Percentiles rank a stretch among this genome's conserved stretches.
Conservation (phyloP, 2,113 vertebrate species). For the Ascaphus truei region DNA sequence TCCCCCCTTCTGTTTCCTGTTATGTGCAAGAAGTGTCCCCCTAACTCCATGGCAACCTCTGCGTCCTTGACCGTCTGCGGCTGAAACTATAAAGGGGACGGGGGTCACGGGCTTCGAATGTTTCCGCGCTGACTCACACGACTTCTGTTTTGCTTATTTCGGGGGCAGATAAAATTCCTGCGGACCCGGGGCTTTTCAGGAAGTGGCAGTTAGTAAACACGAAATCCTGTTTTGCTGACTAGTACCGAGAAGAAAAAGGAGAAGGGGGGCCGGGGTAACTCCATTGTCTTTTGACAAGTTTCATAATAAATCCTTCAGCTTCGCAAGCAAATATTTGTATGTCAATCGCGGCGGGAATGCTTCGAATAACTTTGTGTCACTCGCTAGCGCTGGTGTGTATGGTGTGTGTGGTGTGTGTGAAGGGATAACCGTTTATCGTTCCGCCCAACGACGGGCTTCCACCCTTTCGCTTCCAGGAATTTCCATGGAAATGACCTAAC, state of each 20-base stretch:
- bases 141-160: constrained; percentile 25
- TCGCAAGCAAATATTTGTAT: not conserved
- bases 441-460: too few relatives aligned
- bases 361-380: not conserved
- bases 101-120: constrained; percentile 26
- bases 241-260: not conserved
- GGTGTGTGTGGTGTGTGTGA: too few relatives aligned
- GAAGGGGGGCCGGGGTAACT: not conserved
- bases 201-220: constrained; percentile 33
- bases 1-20: constrained; percentile 38
- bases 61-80: constrained; percentile 31
- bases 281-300: constrained; percentile 20
- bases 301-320: not conserved
- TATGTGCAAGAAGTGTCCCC: constrained; percentile 10
- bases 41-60: constrained; percentile 18
- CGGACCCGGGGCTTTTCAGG: constrained; percentile 25
- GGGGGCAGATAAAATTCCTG: constrained; percentile 23
- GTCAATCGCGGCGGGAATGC: not conserved
- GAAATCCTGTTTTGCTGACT: constrained; percentile 32
- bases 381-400: too few relatives aligned
- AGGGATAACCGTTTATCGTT: too few relatives aligned
- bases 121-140: constrained; percentile 24
- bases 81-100: constrained; percentile 28
- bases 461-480: too few relatives aligned
- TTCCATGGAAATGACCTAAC: too few relatives aligned